Conservation (phyloP, 2,113 vertebrate species). For the Ia io region DNA sequence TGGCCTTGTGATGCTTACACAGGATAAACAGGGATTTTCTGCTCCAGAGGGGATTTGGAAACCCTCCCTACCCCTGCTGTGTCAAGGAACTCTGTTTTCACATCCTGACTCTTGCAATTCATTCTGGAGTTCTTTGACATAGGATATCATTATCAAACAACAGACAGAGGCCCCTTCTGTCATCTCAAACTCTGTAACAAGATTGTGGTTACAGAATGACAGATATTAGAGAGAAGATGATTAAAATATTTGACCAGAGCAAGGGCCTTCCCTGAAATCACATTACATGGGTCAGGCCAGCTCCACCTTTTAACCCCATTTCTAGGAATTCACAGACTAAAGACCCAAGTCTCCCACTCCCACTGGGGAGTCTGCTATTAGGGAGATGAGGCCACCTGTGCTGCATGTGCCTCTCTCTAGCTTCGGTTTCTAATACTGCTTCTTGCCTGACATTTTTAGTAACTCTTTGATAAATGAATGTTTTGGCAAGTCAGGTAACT, state of each 20-base stretch:
- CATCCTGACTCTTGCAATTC: not conserved
- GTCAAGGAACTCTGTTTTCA: slow-evolving; percentile 55
- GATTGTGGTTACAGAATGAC: slow-evolving; percentile 27
- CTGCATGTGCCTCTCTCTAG: not conserved
- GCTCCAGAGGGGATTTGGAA: slow-evolving; percentile 48
- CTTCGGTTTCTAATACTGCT: slow-evolving; percentile 8
- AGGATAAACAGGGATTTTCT: slow-evolving; percentile 61
- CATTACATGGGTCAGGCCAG: not conserved
- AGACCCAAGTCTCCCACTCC: not conserved
- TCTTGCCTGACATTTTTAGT: slow-evolving; percentile 2
- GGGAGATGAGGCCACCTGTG: not conserved
- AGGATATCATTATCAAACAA: slow-evolving; percentile 39
- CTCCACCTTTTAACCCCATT: not conserved
- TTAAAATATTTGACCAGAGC: slow-evolving; percentile 26
- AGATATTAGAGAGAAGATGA: not conserved
- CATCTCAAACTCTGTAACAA: slow-evolving; percentile 41
- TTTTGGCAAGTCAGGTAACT: not conserved
- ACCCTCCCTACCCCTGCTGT: not conserved
- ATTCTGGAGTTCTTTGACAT: slow-evolving; percentile 23
- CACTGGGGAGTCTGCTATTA: not conserved
- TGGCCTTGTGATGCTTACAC: not conserved
- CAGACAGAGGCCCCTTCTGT: not conserved
- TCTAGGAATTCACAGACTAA: not conserved
- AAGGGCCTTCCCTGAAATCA: not conserved
- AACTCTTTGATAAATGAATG: slow-evolving; percentile 19